phyloP scores from a whole-genome alignment of 2,888 invertebrate genomes.

The Ferrisia virgata region DNA sequence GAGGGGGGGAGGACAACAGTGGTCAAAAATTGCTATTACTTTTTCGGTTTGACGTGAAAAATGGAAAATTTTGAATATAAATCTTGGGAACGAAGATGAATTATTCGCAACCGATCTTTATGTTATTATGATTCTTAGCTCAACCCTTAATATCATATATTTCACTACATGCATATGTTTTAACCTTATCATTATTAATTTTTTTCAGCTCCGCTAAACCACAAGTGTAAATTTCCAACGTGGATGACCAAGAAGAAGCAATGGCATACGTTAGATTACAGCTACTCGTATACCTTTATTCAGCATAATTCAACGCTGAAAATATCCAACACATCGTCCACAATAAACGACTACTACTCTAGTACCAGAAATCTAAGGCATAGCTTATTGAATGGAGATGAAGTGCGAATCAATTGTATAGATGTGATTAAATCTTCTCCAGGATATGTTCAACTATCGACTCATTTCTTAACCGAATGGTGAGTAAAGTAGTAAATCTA shows the following conservation, averaged over 20 bases:
- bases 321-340: conserved; percentile 60
- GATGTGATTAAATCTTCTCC: conserved; percentile 61
- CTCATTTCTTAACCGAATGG: conserved; percentile 74
- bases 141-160: background rate
- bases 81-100: too few relatives aligned
- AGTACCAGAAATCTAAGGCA: conserved; percentile 26
- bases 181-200: background rate
- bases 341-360: conserved; percentile 54
- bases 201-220: conserved; percentile 63
- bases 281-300: conserved; percentile 81
- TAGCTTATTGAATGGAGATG: conserved; percentile 53
- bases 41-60: too few relatives aligned
- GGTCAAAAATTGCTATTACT: too few relatives aligned
- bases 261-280: conserved; percentile 87
- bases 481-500: conserved; percentile 51
- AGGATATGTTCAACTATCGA: conserved; percentile 61
- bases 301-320: conserved; percentile 72
- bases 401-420: conserved; percentile 63
- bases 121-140: too few relatives aligned
- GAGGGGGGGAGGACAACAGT: too few relatives aligned
- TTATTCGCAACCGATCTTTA: too few relatives aligned
- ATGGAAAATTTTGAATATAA: too few relatives aligned
- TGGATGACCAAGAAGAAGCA: conserved; percentile 82
- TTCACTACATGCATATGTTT: background rate
- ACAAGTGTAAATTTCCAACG: conserved; percentile 79